Base-by-base conservation (phyloP, 2,888 invertebrate species). In the Caenorhabditis zanzibari region DNA sequence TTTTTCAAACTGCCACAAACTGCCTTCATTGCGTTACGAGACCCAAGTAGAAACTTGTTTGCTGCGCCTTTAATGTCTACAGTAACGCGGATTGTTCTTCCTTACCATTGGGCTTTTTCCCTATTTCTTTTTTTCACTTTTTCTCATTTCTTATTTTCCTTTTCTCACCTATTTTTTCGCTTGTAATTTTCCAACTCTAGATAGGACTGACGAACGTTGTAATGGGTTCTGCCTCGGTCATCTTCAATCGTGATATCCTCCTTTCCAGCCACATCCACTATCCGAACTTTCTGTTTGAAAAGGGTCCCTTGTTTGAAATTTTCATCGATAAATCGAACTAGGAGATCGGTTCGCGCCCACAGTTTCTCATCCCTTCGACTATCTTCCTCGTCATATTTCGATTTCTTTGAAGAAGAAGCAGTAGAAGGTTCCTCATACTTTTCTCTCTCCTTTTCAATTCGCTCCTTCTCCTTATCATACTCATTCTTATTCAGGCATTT, bases 211-310 rank as follows among this genome's bases (percentile, higher is more conserved):
- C 73, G 80, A 10, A 89, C 76, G 63, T 86, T 77, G 69, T 86
- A 88, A 68, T 81, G 74, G 1, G 71, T 77, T n/a, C 58, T 73
- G 5, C 86, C 85, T 35, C 59, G 28, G 19, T 89, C 87, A 52
- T 89, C 88, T 58, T 87, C 86, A 0, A 89, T 76, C 16, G 89
- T 85, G 14, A 89, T 81, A 44, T 88, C 82, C 44, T 85, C 75
- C 35, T 64, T 64, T 35, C 87, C 79, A n/a, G 89, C 86, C 0
- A 86, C 89, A 64, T 89, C 89, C 3, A 89, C 85, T 28, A 89
- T 86, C 28, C 86, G 77, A 47, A 89, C 81, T 81, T 89, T 89
- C 76, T 85, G 49, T 10, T 84, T 72, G 61, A 68, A 86, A 22
- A 85, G 61, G 12, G 74, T 58, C 19, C 88, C 88, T 49, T 64